These are phyloP conservation scores for Reticulitermes lucifugus DNA, from an alignment of 2,888 invertebrate genomes.

Conservation along the genomic window DNA sequence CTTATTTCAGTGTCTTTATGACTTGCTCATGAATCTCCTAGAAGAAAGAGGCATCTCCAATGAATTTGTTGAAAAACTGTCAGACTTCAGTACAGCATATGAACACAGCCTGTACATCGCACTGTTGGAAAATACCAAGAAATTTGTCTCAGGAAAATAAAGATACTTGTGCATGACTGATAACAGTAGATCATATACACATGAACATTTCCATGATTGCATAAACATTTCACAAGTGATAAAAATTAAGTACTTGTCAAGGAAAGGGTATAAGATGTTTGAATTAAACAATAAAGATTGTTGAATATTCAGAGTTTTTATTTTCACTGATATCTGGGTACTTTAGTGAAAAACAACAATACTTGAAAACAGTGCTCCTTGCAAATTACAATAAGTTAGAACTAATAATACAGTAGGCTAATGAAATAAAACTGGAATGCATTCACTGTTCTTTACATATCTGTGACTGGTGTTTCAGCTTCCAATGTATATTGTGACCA, in stretches of 20 bases:
- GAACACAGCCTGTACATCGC: slow-evolving; percentile 94
- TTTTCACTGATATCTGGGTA: background rate
- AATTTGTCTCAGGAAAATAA: slow-evolving; percentile 78
- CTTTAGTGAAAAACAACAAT: background rate
- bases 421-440: background rate
- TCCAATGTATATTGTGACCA: slow-evolving; percentile 11
- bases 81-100: slow-evolving; percentile 89
- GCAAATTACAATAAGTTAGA: background rate
- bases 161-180: background rate
- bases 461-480: slow-evolving; percentile 27
- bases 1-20: slow-evolving; percentile 84
- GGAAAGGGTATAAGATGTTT: too few species aligned
- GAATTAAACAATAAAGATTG: background rate
- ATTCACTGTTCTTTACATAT: slow-evolving; percentile 25
- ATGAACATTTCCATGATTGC: background rate
- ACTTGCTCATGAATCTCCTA: slow-evolving; percentile 92
- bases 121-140: slow-evolving; percentile 86
- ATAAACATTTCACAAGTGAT: background rate
- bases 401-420: background rate
- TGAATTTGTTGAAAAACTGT: slow-evolving; percentile 90
- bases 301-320: background rate
- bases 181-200: background rate
- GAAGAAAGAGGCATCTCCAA: slow-evolving; percentile 97
- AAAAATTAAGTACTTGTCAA: background rate
- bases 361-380: background rate